Evolutionary conservation across 2,113 vertebrate genomes (phyloP).

Genomic region (Pipa parva): DNA sequence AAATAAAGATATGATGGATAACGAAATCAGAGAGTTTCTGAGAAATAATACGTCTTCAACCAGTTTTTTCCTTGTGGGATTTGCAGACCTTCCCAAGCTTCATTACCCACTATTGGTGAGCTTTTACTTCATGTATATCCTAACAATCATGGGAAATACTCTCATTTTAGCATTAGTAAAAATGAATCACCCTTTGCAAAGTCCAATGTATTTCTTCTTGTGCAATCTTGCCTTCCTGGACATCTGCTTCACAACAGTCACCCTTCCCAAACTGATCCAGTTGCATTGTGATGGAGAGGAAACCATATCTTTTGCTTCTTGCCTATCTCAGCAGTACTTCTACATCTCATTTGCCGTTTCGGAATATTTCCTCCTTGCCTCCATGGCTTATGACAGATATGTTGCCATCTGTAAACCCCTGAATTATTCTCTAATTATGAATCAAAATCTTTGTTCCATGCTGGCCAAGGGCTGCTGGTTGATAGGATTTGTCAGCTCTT

Average conservation of each 20-base stretch:
- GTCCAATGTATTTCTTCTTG: slow-evolving; percentile 14
- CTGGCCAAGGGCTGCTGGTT: not conserved
- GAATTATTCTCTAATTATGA: not conserved
- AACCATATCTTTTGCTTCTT: not conserved
- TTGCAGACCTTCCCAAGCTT: not conserved
- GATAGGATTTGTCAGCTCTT: slow-evolving; percentile 3
- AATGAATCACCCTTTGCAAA: not conserved
- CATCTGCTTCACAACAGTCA: slow-evolving; percentile 4
- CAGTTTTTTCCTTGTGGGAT: slow-evolving; percentile 1
- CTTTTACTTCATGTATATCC: slow-evolving; percentile 1
- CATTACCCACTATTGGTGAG: not conserved
- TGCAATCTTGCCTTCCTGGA: slow-evolving; percentile 1
- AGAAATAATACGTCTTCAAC: not conserved
- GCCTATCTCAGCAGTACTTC: slow-evolving; percentile 1
- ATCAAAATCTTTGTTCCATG: not conserved
- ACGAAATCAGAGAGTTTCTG: not conserved
- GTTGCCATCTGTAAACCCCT: not conserved
- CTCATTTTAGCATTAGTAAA: not conserved
- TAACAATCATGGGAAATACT: slow-evolving; percentile 13
- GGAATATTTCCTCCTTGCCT: slow-evolving; percentile 16
- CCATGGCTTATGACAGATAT: slow-evolving; percentile 19
- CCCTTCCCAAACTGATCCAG: not conserved
- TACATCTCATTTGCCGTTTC: slow-evolving; percentile 16
- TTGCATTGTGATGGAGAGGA: not conserved
- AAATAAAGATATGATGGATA: too few species aligned